Evolutionary conservation across 2,888 invertebrate species (phyloP), one percentile per base, ranked within the genome.

Genomic region (Netelia virgata): DNA sequence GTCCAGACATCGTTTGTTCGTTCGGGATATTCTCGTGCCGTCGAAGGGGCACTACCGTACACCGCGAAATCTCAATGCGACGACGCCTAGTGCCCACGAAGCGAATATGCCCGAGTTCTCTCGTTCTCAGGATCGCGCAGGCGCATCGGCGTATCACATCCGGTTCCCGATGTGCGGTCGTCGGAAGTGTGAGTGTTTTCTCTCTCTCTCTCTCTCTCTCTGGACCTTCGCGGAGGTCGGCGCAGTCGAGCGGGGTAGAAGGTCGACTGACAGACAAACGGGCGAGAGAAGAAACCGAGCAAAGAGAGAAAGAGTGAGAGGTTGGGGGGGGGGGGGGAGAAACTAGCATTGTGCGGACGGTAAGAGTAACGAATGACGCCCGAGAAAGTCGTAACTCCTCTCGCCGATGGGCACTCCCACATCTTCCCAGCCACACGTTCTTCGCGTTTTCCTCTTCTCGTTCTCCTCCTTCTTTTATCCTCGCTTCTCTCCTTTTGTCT

Each of bases 331-430:
- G 3, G 18, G 28, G n/a, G 23, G 11, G 59, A 80, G 68, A 81
- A 74, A 68, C 50, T 75, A 82, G 20, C 86, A 76, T 82, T 86
- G 84, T 81, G 81, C 72, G 70, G 85, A 86, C 82, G 85, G 86
- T 86, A 87, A 89, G 88, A 88, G 89, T 91, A 90, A 92, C 89
- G 88, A 91, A 92, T 89, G 90, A 88, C 88, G 86, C 76, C 83
- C 84, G 84, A 84, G 87, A 89, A 88, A 88, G 88, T 86, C 90
- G 90, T 91, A 91, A 91, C 89, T 91, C 88, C 85, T 73, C 57
- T 86, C 88, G 88, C 86, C 90, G 88, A 91, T 90, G 90, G 89
- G 86, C 89, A 88, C 89, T 89, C 90, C 90, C 89, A 91, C 90
- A 89, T 88, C 87, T 89, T 76, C 82, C 85, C 66, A 36, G 75